Evolutionary conservation across 2,888 invertebrate species (phyloP).

Genomic region (Phymatocera aterrima): DNA sequence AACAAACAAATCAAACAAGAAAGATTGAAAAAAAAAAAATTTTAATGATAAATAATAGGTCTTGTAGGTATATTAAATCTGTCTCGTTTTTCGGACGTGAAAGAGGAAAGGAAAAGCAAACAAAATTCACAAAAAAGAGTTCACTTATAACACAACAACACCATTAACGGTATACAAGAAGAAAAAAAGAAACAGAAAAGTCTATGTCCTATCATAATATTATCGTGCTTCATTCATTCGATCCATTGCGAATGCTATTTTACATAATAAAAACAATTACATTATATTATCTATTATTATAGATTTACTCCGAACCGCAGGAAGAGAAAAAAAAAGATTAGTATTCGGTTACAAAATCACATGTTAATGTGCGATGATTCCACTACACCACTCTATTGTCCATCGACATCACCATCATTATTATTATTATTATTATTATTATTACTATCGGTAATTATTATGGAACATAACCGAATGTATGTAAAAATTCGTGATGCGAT

Average conservation of each 20-base stretch:
- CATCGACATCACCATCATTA: neutral
- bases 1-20: neutral
- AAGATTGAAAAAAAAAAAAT: neutral
- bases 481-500: too few species aligned
- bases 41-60: too few species aligned
- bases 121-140: too few species aligned
- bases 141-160: too few species aligned
- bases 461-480: too few species aligned
- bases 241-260: too few species aligned
- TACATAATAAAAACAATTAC: neutral
- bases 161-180: slow-evolving; percentile 7
- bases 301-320: neutral
- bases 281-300: neutral
- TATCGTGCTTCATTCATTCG: slow-evolving; percentile 15
- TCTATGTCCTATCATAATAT: neutral
- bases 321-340: neutral
- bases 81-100: slow-evolving; percentile 46
- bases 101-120: slow-evolving; percentile 29
- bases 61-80: too few species aligned
- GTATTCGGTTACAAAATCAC: neutral
- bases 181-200: neutral
- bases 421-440: neutral
- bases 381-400: neutral
- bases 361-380: neutral
- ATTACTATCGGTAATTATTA: neutral